Evolutionary conservation across 2,888 invertebrate genomes (phyloP), one percentile per base, ranked within the genome.

Genomic region (Amiota communis): DNA sequence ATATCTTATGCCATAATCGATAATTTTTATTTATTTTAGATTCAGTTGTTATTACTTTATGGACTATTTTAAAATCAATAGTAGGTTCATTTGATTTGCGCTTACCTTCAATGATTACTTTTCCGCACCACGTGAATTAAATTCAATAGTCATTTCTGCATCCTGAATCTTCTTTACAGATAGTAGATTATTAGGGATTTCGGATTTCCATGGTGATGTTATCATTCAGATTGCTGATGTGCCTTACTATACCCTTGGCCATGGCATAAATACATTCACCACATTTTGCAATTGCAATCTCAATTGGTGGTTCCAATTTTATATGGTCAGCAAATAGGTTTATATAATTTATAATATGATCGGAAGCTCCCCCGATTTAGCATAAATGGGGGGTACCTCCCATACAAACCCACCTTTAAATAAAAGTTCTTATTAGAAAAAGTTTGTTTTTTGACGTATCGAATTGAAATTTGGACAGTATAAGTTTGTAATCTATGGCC

Each of bases 181-280:
- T n/a, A 85, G 75, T 49, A 86, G 75, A 71, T 88, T 87, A 75
- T 86, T 78, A 15, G 86, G 83, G 8, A 84, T 78, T 10, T 88
- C 23, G 79, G 68, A 70, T 76, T 36, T 61, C 13, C 23, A 61
- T 20, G 1, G 70, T 61, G 13, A 70, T 70, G 4, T 48, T 2
- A 49, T 56, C 11, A 11, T 61, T 20, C 2, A 2, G 11, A 56
- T 48, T 15, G 12, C 4, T 47, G 49, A 17, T 11, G n/a, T 57
- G 4, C 6, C n/a, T 6, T 4, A 65, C 49, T 1, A 65, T 11
- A 3, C 65, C 65, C 17, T 2, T 47, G 4, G 47, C 47, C 12
- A 20, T 74, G 4, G 71, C 70, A 48, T 47, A 74, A 15, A 74
- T 71, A 17, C 23, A 74, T 47, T 74, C 67, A 53, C 73, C 77